These are phyloP conservation scores for Cryptocheilus praepositus DNA, from an alignment of 2,888 invertebrate species.

Conservation along the genomic window DNA sequence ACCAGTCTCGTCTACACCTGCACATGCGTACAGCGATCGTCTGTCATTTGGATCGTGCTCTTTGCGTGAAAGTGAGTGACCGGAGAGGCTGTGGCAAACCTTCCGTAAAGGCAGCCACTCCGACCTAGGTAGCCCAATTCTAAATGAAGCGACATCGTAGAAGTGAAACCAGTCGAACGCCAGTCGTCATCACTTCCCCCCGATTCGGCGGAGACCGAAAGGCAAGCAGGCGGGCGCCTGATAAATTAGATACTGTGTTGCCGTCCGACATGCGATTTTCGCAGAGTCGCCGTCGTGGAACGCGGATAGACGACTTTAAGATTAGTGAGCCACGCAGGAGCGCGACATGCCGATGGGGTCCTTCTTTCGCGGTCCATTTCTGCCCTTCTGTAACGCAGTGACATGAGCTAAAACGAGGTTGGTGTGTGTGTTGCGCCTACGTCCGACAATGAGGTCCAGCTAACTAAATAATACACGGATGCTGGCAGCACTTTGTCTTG, in stretches of 20 bases:
- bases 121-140: constrained; percentile 7
- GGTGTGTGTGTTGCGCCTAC: too few relatives aligned
- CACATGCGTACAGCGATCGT: too few relatives aligned
- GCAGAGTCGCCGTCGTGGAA: background rate
- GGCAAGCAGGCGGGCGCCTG: background rate
- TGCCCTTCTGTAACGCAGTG: background rate
- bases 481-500: too few relatives aligned
- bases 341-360: background rate
- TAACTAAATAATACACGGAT: too few relatives aligned
- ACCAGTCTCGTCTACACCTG: too few relatives aligned
- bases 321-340: background rate
- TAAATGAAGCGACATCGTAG: background rate
- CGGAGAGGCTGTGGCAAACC: constrained; percentile 42
- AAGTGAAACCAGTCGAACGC: constrained; percentile 1
- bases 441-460: too few relatives aligned
- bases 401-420: too few relatives aligned
- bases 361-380: constrained; percentile 1
- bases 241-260: constrained; percentile 2
- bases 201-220: background rate
- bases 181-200: background rate
- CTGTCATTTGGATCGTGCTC: background rate
- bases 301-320: background rate
- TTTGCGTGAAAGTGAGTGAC: constrained; percentile 35
- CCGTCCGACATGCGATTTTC: background rate
- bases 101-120: constrained; percentile 36